Evolutionary conservation across 1,140 invertebrate genomes (phyloP), one percentile per base, ranked within the genome.

Genomic region (Latrodectus geometricus): DNA sequence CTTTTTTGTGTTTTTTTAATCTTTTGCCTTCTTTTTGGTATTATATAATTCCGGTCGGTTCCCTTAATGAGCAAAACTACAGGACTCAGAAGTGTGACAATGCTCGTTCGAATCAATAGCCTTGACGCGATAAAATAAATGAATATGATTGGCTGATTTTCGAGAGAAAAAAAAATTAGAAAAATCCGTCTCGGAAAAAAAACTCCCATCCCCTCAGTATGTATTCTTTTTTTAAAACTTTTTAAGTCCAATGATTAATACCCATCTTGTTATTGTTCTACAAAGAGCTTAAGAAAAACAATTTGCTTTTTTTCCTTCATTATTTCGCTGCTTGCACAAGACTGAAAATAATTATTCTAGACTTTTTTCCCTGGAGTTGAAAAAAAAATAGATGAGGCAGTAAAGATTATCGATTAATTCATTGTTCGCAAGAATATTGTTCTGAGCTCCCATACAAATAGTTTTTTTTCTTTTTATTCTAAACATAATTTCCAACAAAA

Each of bases 71-170:
- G 83, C 9, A 21, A 56, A 65, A 73, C 50, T 86, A 77, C 75
- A 75, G 72, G 23, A 14, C 70, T 68, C 52, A 83, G 68, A 86
- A 77, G 83, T 78, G 83, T 86, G 83, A 86, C 83, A 86, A 86
- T 77, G 75, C 83, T 20, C 75, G 74, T 74, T 65, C 83, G 54
- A 86, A 86, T 86, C 83, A 86, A 86, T 86, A 78, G 74, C 83
- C 35, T 86, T 23, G 66, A 69, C 23, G 83, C 74, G 83, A 86
- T 86, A 86, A 86, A 86, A 77, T 86, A 74, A 54, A 50, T 56
- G 83, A 86, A 86, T 77, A 86, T 78, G 83, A 86, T 86, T 86
- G 83, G 83, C 65, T 78, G 72, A 49, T 14, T 15, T 35, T 17
- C 35, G 5, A 74, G 8, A n/a, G 35, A 4, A 4, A 48, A 49